A percentile compares a stretch with the other conserved stretches of the same genome.
Conservation (phyloP, 92 coral and sea anemone species). For the Montipora capitata region DNA sequence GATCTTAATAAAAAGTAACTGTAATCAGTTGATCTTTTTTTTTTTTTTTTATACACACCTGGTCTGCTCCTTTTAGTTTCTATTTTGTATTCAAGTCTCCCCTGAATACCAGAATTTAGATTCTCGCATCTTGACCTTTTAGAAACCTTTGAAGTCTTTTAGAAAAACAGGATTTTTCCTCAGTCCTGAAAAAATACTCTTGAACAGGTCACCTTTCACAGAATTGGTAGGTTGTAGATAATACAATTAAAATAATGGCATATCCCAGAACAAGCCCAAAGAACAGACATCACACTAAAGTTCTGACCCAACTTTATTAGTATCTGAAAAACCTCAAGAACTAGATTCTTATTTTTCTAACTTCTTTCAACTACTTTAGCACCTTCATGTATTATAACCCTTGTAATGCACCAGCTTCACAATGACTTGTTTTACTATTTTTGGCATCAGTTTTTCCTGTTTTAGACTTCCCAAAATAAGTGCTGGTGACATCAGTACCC, state of each 20-base stretch:
- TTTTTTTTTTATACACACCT: not conserved
- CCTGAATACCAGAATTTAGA: constrained; percentile 18
- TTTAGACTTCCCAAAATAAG: constrained; percentile 60
- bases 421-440: constrained; percentile 8
- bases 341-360: not conserved
- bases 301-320: constrained; percentile 26
- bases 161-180: constrained; percentile 10
- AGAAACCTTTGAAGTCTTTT: constrained; percentile 6
- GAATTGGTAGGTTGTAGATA: constrained; percentile 2
- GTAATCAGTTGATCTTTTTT: not conserved
- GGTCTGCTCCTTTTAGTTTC: constrained; percentile 18
- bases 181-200: constrained; percentile 7
- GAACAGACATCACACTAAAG: constrained; percentile 22
- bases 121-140: constrained; percentile 15
- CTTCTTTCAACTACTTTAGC: constrained; percentile 1
- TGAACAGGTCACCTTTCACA: constrained; percentile 24
- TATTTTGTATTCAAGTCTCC: constrained; percentile 14
- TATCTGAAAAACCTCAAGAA: constrained; percentile 26
- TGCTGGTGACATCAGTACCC: constrained; percentile 49
- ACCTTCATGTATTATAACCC: constrained; percentile 23
- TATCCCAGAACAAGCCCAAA: not conserved
- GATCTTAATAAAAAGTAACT: constrained; percentile 14
- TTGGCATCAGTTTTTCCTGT: constrained; percentile 22
- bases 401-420: constrained; percentile 21
- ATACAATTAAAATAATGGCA: too few relatives aligned